Conservation (phyloP, 2,888 invertebrate species). For the Cheilosia variabilis region DNA sequence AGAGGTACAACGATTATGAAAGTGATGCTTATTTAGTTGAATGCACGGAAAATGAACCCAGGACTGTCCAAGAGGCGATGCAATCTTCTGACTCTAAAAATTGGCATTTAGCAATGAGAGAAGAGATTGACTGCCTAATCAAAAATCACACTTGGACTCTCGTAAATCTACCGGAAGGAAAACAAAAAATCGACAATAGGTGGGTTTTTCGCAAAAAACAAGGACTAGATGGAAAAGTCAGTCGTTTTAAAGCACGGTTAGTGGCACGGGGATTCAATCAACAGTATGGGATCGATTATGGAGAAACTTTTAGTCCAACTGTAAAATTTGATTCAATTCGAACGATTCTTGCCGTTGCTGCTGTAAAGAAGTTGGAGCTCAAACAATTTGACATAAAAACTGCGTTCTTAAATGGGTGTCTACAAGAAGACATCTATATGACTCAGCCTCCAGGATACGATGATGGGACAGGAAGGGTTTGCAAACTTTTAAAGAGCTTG, state of each 20-base stretch:
- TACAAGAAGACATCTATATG: constrained; percentile 61
- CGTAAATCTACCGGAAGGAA: constrained; percentile 50
- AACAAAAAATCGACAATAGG: constrained; percentile 74
- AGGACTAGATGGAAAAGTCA: constrained; percentile 1
- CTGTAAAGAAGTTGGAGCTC: constrained; percentile 25
- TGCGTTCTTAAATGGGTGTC: constrained; percentile 54
- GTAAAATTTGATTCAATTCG: constrained; percentile 61
- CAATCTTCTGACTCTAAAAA: constrained; percentile 49
- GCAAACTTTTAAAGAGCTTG: constrained; percentile 68
- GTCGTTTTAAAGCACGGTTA: constrained; percentile 77
- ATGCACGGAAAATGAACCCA: neutral
- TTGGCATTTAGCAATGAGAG: constrained; percentile 74
- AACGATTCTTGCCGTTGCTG: constrained; percentile 55
- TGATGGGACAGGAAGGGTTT: constrained; percentile 73
- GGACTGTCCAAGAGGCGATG: constrained; percentile 58
- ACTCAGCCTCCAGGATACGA: constrained; percentile 66
- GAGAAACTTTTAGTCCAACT: constrained; percentile 79
- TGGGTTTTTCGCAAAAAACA: constrained; percentile 77
- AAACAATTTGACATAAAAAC: constrained; percentile 68
- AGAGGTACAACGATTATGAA: neutral
- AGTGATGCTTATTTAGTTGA: neutral
- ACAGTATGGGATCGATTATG: constrained; percentile 77
- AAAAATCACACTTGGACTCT: constrained; percentile 68
- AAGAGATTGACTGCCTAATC: constrained; percentile 57
- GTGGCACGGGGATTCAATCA: constrained; percentile 78